phyloP scores from a whole-genome alignment of 2,797 vertebrate genomes.

The Falco columbarius region DNA sequence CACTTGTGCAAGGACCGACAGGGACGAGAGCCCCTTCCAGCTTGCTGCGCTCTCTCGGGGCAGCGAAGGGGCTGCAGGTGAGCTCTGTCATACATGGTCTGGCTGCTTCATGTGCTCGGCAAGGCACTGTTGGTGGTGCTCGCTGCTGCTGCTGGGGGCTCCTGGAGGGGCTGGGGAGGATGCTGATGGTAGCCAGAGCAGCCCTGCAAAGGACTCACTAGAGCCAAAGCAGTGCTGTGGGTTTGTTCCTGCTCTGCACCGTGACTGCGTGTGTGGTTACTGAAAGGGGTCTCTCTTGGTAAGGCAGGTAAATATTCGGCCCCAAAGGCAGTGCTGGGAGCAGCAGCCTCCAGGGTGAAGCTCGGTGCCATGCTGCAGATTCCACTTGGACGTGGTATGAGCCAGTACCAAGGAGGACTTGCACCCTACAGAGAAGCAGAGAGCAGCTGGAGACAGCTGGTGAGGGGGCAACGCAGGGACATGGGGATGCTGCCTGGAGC shows the following conservation, averaged over 20 bases:
- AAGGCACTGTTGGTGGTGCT: neutral
- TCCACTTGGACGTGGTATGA: neutral
- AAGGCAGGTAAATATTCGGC: neutral
- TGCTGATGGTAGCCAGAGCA: neutral
- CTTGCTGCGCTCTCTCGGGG: neutral
- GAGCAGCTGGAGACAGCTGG: neutral
- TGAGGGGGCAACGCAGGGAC: rapidly evolving
- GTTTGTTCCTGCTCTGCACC: rapidly evolving
- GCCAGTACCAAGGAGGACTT: neutral
- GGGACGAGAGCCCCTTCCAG: neutral
- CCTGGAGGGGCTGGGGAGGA: neutral
- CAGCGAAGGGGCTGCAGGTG: neutral
- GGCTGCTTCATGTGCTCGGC: rapidly evolving
- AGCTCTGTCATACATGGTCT: rapidly evolving
- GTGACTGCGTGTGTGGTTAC: rapidly evolving
- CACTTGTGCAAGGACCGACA: neutral
- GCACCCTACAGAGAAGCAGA: neutral
- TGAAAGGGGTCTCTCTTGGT: neutral
- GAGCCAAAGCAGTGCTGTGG: neutral
- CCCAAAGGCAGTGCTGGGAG: neutral
- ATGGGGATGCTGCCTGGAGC: neutral
- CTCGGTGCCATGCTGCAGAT: rapidly evolving
- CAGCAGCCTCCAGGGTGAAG: neutral
- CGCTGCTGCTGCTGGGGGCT: too few relatives aligned
- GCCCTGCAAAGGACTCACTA: neutral